Evolutionary conservation across 2,797 vertebrate genomes (phyloP).

Genomic region (Semotilus atromaculatus): DNA sequence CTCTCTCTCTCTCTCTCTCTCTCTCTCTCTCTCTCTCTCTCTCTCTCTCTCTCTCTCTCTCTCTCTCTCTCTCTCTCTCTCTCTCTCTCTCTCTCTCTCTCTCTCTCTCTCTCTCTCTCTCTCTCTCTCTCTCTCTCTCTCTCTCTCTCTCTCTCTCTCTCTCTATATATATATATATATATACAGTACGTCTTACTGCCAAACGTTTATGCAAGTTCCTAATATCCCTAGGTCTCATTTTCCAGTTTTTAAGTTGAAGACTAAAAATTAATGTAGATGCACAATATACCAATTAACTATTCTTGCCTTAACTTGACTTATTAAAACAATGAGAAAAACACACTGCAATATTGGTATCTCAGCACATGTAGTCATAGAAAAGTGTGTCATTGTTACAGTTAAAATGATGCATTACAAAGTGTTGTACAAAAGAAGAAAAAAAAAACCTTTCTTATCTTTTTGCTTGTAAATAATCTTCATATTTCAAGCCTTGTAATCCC

Average conservation of each 20-base stretch:
- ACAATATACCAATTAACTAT: not conserved
- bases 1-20: no score
- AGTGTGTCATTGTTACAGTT: not conserved
- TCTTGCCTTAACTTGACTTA: not conserved
- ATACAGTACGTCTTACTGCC: not conserved
- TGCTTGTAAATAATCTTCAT: constrained; percentile 31
- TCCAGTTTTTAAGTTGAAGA: not conserved
- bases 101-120: no score
- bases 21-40: no score
- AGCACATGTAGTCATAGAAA: not conserved
- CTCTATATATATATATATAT: no score
- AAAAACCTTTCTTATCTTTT: not conserved
- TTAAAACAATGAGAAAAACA: not conserved
- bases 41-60: no score
- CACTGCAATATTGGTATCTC: not conserved
- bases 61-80: no score
- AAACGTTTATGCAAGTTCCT: not conserved
- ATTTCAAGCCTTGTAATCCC: constrained; percentile 61
- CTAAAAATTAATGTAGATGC: not conserved
- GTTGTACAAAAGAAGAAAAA: not conserved
- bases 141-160: no score
- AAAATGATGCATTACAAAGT: not conserved
- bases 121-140: no score
- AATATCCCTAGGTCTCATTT: not conserved
- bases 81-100: no score